Conservation (phyloP, 35 echinoderm and acorn worm species). For the Lytechinus pictus region DNA sequence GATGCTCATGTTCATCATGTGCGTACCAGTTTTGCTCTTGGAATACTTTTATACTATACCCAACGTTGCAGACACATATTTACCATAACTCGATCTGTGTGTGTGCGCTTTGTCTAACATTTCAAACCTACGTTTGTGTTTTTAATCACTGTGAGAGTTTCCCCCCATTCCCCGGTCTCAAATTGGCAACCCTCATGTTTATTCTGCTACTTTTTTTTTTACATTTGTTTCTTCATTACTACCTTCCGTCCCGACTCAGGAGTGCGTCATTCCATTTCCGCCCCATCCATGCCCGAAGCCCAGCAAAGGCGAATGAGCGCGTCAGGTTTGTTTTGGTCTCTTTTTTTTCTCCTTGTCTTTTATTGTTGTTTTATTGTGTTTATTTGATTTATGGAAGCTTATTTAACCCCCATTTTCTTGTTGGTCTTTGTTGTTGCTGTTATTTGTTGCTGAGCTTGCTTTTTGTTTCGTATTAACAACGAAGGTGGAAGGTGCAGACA, state of each 20-base stretch:
- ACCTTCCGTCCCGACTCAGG: neutral
- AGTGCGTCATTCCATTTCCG: constrained; percentile 69
- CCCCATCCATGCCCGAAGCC: constrained; percentile 54
- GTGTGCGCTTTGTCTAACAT: neutral
- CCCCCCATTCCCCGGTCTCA: neutral
- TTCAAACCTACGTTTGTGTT: neutral
- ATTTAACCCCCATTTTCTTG: neutral
- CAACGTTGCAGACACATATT: neutral
- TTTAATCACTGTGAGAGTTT: neutral
- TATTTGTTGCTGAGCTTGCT: neutral
- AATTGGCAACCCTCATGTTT: neutral
- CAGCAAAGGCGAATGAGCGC: constrained; percentile 62
- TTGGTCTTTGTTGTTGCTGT: constrained; percentile 15
- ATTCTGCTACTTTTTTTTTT: constrained; percentile 14
- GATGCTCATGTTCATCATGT: neutral
- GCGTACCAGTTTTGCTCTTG: too few species aligned
- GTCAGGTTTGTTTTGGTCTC: constrained; percentile 60
- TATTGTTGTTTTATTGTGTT: neutral
- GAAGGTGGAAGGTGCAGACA: neutral
- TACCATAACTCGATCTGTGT: neutral
- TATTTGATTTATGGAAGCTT: neutral
- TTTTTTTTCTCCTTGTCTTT: constrained; percentile 17
- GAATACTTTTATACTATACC: neutral
- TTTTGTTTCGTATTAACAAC: neutral
- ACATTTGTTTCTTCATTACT: neutral